Percentiles rank a stretch among this genome's conserved stretches.
These are phyloP conservation scores for Tapera naevia DNA, from an alignment of 2,797 vertebrate genomes.

Conservation along the genomic window DNA sequence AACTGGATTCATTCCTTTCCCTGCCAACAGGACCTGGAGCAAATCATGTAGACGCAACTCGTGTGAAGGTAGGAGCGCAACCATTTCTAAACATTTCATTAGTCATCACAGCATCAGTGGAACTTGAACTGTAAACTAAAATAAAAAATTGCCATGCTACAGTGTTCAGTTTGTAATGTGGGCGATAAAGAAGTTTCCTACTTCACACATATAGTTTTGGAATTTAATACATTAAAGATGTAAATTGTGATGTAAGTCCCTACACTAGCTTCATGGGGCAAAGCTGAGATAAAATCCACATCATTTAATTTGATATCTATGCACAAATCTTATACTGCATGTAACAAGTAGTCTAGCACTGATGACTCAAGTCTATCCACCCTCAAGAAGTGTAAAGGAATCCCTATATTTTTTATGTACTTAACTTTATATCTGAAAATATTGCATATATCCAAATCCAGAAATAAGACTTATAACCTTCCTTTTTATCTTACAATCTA, in stretches of 20 bases:
- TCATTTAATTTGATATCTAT: neutral
- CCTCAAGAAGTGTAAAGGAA: neutral
- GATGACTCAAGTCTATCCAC: neutral
- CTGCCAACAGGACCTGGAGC: neutral
- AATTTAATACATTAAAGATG: neutral
- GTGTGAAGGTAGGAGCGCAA: neutral
- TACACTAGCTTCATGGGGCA: neutral
- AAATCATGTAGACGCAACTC: neutral
- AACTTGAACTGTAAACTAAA: neutral
- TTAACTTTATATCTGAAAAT: neutral
- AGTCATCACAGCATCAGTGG: neutral
- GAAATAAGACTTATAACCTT: neutral
- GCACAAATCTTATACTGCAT: neutral
- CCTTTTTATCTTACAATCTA: neutral
- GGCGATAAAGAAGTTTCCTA: neutral
- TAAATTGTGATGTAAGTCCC: neutral
- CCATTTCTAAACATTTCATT: neutral
- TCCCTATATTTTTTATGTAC: neutral
- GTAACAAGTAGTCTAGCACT: neutral
- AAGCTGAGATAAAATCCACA: neutral
- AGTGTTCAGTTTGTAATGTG: neutral
- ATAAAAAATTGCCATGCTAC: neutral
- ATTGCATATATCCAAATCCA: neutral
- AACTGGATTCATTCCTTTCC: neutral
- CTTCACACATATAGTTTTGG: neutral